Conservation (phyloP, 53 echinoderm and acorn worm species). For the Luidia sarsii region DNA sequence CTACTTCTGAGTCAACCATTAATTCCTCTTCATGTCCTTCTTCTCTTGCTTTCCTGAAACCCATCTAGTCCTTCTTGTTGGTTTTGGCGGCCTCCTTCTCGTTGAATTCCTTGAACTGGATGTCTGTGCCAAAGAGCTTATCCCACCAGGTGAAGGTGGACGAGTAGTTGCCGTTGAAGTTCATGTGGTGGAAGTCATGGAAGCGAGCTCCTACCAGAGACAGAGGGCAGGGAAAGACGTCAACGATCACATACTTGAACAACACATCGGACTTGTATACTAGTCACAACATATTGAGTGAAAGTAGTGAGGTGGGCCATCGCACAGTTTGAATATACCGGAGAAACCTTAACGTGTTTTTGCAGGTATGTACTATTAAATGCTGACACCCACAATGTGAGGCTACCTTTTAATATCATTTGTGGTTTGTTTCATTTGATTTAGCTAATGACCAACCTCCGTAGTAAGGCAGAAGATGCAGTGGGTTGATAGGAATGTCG, state of each 20-base stretch:
- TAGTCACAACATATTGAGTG: no score
- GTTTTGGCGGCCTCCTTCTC: constrained; percentile 39
- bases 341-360: no score
- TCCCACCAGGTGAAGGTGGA: constrained; percentile 99
- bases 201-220: constrained; percentile 62
- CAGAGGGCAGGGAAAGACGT: no score
- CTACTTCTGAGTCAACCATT: not conserved
- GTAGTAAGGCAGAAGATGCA: constrained; percentile 94
- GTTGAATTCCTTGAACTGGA: constrained; percentile 72
- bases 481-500: constrained; percentile 79
- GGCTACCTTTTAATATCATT: not conserved
- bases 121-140: constrained; percentile 91
- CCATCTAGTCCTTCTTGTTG: constrained; percentile 11
- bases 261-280: no score
- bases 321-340: no score
- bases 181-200: constrained; percentile 95
- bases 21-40: not conserved
- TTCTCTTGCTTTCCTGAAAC: not conserved
- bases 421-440: not conserved
- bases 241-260: no score
- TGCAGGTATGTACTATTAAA: no score
- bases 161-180: constrained; percentile 93
- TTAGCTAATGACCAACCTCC: constrained; percentile 77
- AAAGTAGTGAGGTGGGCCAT: no score
- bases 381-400: no score